Base-by-base conservation (phyloP, 2,888 invertebrate species). In the Pyralis farinalis region DNA sequence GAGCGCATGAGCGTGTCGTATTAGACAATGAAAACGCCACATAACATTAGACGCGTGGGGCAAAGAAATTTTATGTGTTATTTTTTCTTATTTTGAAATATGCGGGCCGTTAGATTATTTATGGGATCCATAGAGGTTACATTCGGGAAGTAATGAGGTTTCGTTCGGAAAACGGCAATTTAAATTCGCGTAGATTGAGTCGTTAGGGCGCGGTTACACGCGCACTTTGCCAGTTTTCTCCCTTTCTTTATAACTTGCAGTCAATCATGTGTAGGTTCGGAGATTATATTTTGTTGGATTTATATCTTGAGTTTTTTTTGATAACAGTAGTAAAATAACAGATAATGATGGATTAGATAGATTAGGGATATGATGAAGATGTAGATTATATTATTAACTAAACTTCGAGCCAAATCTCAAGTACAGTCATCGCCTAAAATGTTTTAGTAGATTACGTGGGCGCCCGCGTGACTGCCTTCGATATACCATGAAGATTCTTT, bases 61-160 rank as follows among this genome's bases (percentile, higher is more conserved):
- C 71, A 76, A 71, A 83, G 82, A 83, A 84, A 82, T 87, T 83
- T 87, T 86, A 84, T 85, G 84, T 86, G 77, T 81, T 79, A 75
- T 82, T 82, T 77, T 83, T 84, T 79, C 76, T 85, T 86, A 87
- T 87, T 87, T 85, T 87, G 87, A 88, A 87, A 87, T 88, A 87
- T 87, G 87, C 82, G 74, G 82, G 74, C 84, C 82, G 83, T 87
- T 87, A 79, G 68, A 70, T 84, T 87, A 88, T 88, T 88, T 88
- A 88, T 86, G 74, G 81, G 72, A 73, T 77, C 86, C 86, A 83
- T 82, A 79, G 86, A 86, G 86, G 86, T 86, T 87, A 84, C 80
- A 83, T 84, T 84, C 81, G 82, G 84, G 81, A 80, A 84, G 86
- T 87, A 87, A 88, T 86, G 86, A 88, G 86, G 80, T 85, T 86